Conservation (phyloP, 2,888 invertebrate genomes). For the Mesorhabditis spiculigera region DNA sequence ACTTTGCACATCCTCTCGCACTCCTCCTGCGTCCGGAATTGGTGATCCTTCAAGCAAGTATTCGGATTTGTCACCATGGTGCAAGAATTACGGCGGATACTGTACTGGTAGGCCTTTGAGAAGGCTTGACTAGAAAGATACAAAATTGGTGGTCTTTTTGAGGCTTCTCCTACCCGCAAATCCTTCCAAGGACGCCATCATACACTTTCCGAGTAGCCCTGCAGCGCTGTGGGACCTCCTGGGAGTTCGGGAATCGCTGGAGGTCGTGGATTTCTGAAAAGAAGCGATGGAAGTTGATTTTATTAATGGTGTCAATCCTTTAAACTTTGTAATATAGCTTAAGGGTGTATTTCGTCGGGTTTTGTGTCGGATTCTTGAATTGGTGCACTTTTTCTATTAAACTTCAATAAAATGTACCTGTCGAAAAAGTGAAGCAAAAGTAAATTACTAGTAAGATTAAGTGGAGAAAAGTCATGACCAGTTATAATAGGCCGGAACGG, state of each 20-base stretch:
- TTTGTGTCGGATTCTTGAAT: no score
- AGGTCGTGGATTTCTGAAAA: slow-evolving; percentile 4
- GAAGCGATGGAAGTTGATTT: no score
- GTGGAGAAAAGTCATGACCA: no score
- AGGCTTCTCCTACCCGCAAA: not conserved
- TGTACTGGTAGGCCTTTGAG: not conserved
- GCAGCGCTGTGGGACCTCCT: not conserved
- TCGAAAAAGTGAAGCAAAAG: no score
- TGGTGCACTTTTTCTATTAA: no score
- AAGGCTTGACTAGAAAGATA: not conserved
- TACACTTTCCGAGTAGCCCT: not conserved
- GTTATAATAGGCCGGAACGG: no score
- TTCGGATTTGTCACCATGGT: not conserved
- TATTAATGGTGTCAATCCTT: no score
- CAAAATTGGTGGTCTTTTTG: not conserved
- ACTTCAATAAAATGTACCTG: no score
- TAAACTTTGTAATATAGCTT: no score
- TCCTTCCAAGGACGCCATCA: not conserved
- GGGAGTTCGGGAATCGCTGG: not conserved
- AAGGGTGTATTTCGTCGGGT: no score
- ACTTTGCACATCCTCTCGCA: not conserved
- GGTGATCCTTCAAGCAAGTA: not conserved
- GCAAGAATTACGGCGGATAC: not conserved
- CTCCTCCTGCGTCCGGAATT: not conserved
- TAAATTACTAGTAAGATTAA: no score